phyloP scores from a whole-genome alignment of 2,888 invertebrate species.

The Seira musarum region DNA sequence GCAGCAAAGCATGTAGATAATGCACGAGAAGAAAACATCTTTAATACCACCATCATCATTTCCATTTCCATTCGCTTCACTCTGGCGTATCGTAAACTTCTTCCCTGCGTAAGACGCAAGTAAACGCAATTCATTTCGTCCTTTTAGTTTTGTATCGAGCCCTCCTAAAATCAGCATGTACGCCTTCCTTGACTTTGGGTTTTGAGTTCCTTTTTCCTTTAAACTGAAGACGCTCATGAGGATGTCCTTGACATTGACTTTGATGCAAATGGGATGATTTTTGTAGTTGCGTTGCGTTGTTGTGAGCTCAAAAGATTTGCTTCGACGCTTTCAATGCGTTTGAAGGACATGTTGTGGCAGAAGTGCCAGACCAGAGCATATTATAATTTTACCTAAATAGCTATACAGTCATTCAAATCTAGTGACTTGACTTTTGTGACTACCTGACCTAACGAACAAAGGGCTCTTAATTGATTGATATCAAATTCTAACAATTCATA shows the following conservation, averaged over 20 bases:
- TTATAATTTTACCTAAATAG: no score
- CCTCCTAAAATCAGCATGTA: not conserved
- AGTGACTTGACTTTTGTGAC: no score
- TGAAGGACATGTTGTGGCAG: slow-evolving; percentile 51
- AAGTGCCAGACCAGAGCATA: not conserved
- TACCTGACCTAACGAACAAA: no score
- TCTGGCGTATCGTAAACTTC: no score
- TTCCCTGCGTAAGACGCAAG: no score
- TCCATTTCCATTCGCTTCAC: no score
- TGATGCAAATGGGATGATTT: slow-evolving; percentile 46
- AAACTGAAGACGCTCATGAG: no score
- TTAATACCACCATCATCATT: no score
- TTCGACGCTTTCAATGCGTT: slow-evolving; percentile 15
- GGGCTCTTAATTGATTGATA: no score
- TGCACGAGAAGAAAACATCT: not conserved
- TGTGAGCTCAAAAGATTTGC: slow-evolving; percentile 16
- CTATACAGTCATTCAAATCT: no score
- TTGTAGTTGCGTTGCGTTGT: slow-evolving; percentile 16
- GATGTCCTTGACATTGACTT: slow-evolving; percentile 61
- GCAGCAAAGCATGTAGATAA: slow-evolving; percentile 33
- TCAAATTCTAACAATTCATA: no score
- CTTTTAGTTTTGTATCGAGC: not conserved
- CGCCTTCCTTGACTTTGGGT: not conserved
- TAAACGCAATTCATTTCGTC: not conserved
- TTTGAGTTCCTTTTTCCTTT: not conserved